These are phyloP conservation scores for Epizoanthus rinbou DNA, from an alignment of 92 coral and sea anemone species.

Conservation along the genomic window DNA sequence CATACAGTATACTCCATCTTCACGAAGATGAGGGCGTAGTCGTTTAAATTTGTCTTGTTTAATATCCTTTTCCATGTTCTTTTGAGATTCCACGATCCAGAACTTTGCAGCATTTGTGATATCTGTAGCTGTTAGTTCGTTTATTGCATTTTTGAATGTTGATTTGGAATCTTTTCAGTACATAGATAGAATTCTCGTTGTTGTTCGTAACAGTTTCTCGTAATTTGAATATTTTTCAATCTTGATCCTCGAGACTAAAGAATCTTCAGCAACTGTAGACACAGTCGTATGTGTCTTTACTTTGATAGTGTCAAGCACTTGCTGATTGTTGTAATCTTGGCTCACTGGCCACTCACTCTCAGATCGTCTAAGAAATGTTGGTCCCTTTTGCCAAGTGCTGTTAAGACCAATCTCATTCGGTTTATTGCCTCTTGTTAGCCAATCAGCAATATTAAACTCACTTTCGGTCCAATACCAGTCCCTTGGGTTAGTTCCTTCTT, in stretches of 20 bases:
- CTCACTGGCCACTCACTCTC: not conserved
- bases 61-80: not conserved
- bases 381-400: conserved; percentile 49
- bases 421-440: conserved; percentile 44
- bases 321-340: not conserved
- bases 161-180: conserved; percentile 29
- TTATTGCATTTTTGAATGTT: conserved; percentile 8
- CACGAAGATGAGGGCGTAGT: conserved; percentile 23
- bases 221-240: conserved; percentile 38
- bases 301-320: conserved; percentile 49
- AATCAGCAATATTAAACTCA: conserved; percentile 40
- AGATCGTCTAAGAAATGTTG: conserved; percentile 34
- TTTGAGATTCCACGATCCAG: conserved; percentile 30
- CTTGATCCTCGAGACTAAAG: too few species aligned
- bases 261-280: too few species aligned
- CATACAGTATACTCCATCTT: conserved; percentile 24
- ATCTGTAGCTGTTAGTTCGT: conserved; percentile 17
- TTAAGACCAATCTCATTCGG: conserved; percentile 38
- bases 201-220: conserved; percentile 41
- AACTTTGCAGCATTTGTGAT: conserved; percentile 22
- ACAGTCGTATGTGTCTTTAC: not conserved
- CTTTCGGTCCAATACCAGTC: conserved; percentile 2
- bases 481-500: conserved; percentile 26
- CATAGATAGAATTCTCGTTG: conserved; percentile 41
- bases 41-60: conserved; percentile 27